A percentile compares a stretch with the other conserved stretches of the same genome.
These are phyloP conservation scores for Serinus canaria DNA, from an alignment of 2,113 vertebrate genomes.

Conservation along the genomic window DNA sequence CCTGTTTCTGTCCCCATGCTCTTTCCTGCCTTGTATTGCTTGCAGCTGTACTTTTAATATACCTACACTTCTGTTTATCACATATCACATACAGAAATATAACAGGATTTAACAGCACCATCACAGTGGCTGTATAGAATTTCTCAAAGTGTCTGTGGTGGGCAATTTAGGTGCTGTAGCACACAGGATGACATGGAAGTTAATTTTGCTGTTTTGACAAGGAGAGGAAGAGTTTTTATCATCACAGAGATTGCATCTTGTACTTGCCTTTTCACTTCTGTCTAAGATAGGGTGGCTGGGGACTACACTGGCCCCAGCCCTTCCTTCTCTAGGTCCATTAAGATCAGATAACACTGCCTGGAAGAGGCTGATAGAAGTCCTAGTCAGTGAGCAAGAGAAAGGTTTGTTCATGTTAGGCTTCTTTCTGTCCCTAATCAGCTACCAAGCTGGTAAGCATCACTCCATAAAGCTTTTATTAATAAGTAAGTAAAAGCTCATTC, in stretches of 20 bases:
- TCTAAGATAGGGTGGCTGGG: background rate
- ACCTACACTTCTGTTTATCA: background rate
- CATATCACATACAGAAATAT: background rate
- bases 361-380: background rate
- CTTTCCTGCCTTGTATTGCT: background rate
- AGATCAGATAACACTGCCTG: background rate
- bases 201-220: background rate
- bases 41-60: background rate
- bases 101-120: background rate
- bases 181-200: background rate
- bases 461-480: background rate
- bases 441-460: background rate
- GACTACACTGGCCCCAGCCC: background rate
- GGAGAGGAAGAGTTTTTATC: background rate
- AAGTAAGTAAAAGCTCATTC: background rate
- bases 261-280: background rate
- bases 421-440: background rate
- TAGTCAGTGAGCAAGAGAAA: background rate
- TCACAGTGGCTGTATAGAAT: background rate
- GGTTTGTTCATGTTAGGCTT: background rate
- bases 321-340: background rate
- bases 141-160: background rate
- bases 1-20: background rate
- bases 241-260: background rate
- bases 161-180: background rate